phyloP scores from a whole-genome alignment of 2,113 vertebrate species.

The Tetraodon nigroviridis region DNA sequence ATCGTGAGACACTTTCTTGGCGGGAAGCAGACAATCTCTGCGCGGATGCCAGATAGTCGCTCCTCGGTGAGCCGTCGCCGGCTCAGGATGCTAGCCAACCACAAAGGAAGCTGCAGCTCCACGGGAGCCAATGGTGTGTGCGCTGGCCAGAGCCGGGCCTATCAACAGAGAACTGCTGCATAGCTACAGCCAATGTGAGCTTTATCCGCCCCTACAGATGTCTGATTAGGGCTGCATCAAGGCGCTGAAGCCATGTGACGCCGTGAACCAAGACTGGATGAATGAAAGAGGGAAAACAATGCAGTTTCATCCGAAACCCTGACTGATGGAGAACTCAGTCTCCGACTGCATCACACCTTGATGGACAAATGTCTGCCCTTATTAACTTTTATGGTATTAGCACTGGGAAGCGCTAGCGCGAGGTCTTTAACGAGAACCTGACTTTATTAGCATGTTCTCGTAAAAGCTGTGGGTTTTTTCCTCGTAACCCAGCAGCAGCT shows the following conservation, averaged over 20 bases:
- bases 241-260: constrained; percentile 46
- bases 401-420: neutral
- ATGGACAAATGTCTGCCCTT: neutral
- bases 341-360: constrained; percentile 2
- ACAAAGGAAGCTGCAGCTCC: constrained; percentile 53
- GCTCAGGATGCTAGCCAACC: constrained; percentile 50
- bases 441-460: constrained; percentile 30
- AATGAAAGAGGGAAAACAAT: constrained; percentile 30
- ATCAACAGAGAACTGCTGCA: constrained; percentile 61
- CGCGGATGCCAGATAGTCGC: constrained; percentile 56
- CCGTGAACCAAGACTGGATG: constrained; percentile 31
- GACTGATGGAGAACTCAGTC: constrained; percentile 11
- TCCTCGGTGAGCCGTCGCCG: constrained; percentile 55
- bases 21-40: constrained; percentile 56
- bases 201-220: constrained; percentile 74
- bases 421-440: constrained; percentile 32
- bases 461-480: constrained; percentile 34
- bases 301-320: constrained; percentile 14
- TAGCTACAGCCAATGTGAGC: constrained; percentile 59
- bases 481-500: constrained; percentile 30
- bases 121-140: constrained; percentile 50
- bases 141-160: constrained; percentile 50
- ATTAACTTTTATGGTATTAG: constrained; percentile 7
- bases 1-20: constrained; percentile 68
- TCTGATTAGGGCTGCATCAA: constrained; percentile 68